Evolutionary conservation across 2,113 vertebrate genomes (phyloP).

Genomic region (Spea multiplicata): DNA sequence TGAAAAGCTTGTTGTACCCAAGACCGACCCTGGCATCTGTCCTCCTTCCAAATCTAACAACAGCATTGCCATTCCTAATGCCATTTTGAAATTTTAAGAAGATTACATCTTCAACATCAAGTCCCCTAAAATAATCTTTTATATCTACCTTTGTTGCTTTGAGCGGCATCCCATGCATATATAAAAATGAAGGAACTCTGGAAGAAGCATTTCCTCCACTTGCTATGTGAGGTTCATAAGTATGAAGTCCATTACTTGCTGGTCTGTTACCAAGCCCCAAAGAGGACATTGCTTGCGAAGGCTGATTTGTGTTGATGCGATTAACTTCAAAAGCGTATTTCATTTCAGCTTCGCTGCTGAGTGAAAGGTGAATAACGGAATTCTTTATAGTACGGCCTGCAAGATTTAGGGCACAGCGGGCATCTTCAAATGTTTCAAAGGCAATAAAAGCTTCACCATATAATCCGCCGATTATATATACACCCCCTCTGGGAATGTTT

Average conservation of each 20-base stretch:
- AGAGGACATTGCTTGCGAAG: too few relatives aligned
- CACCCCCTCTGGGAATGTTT: slow-evolving; percentile 97
- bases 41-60: slow-evolving; percentile 81
- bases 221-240: too few relatives aligned
- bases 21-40: slow-evolving; percentile 79
- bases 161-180: slow-evolving; percentile 87
- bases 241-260: neutral
- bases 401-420: slow-evolving; percentile 88
- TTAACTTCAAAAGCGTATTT: slow-evolving; percentile 84
- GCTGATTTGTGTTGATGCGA: slow-evolving; percentile 50
- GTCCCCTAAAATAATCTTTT: slow-evolving; percentile 76
- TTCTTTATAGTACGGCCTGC: slow-evolving; percentile 86
- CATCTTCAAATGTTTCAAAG: slow-evolving; percentile 95
- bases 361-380: slow-evolving; percentile 75
- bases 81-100: slow-evolving; percentile 76
- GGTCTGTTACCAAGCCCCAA: neutral
- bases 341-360: slow-evolving; percentile 96
- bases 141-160: slow-evolving; percentile 81
- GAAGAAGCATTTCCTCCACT: too few relatives aligned
- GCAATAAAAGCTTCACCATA: slow-evolving; percentile 95
- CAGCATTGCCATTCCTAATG: slow-evolving; percentile 75
- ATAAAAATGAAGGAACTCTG: slow-evolving; percentile 70
- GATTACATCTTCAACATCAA: slow-evolving; percentile 76
- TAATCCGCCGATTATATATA: slow-evolving; percentile 96
- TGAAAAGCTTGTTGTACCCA: slow-evolving; percentile 78